Base-by-base conservation (phyloP, 2,113 vertebrate species). In the Pangasianodon hypophthalmus region DNA sequence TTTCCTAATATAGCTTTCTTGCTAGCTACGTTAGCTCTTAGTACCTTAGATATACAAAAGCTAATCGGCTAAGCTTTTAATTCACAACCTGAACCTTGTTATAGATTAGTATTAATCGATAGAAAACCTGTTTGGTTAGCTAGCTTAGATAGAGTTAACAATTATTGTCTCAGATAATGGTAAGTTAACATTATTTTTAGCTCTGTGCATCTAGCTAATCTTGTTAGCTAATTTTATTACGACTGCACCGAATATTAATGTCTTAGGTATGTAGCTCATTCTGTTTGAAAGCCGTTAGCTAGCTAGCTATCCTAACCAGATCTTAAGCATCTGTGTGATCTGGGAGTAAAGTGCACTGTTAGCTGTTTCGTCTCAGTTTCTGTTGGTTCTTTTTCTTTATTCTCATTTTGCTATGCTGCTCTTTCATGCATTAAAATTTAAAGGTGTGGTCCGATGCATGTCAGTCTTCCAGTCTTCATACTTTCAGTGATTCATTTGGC, bases 111-210 rank as follows among this genome's bases (percentile, higher is more conserved):
- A 14, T 24, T 46, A 11, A 75, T 24, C 50, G 2, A 9, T 29
- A 67, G 46, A 54, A 84, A 71, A 41, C 54, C 32, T 73, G 16
- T 67, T 62, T 81, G 26, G 14, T 32, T 52, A 88, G 87, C 10
- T 21, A 80, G 41, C 26, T 29, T 52, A 24, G 0, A n/a, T 58
- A 8, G 2, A 82, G n/a, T 29, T 26, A 26, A 19, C 37, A 50
- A 2, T 19, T 44, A 62, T 8, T 13, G n/a, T 11, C 44, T 64
- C 50, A 41, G 44, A 79, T 50, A 29, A 90, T 86, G 88, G 88
- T 90, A 90, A 90, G 88, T 90, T 79, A 5, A 71, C 26, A 37
- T 56, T 54, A n/a, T 54, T 79, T 85, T 50, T 37, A 87, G 52
- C 32, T 21, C 0, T 58, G 19, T 8, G n/a, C 32, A 18, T 52